Base-by-base conservation (phyloP, 2,113 vertebrate species). In the Cyprinus carpio region DNA sequence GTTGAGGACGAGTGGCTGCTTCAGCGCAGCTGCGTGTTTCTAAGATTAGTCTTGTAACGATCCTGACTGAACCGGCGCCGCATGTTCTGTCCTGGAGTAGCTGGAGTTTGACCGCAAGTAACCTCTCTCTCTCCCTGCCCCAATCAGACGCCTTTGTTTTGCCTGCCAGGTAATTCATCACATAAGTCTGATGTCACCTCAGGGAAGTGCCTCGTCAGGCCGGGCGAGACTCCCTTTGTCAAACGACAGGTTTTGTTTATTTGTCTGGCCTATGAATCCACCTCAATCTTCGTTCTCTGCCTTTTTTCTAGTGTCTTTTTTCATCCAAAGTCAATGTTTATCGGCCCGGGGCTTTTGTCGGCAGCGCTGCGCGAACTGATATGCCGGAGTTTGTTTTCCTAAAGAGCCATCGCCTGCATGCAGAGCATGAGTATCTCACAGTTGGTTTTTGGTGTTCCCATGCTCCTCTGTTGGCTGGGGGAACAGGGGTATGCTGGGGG, bases 91-190 rank as follows among this genome's bases (percentile, higher is more conserved):
- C 25, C 29, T 18, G 51, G 46, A 46, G 40, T 23, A 49, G 25
- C 34, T 29, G 27, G 79, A 25, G 27, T 72, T 75, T 85, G 87
- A 84, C 82, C 84, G 86, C 72, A 9, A 86, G 87, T 90, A 88
- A 90, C 87, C 87, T 20, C 51, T 43, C 67, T 16, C 31, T 27
- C 78, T 29, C 56, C 27, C 83, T 20, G 3, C 71, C 25, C 25
- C 40, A 29, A 64, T 49, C 72, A 74, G 62, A 37, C 10, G 20
- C 82, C 75, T 88, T 85, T 86, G 87, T 88, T 90, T 87, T 62
- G 49, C 60, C 82, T 82, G 71, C 67, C 84, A 88, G 89, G 87
- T 88, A 87, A 78, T 86, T 75, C 76, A 65, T 83, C 81, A 84
- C 84, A 86, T 83, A 77, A 81, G 51, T 65, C 49, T 75, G 81